Conservation (phyloP, 1,140 invertebrate genomes). For the Bemisia tabaci region DNA sequence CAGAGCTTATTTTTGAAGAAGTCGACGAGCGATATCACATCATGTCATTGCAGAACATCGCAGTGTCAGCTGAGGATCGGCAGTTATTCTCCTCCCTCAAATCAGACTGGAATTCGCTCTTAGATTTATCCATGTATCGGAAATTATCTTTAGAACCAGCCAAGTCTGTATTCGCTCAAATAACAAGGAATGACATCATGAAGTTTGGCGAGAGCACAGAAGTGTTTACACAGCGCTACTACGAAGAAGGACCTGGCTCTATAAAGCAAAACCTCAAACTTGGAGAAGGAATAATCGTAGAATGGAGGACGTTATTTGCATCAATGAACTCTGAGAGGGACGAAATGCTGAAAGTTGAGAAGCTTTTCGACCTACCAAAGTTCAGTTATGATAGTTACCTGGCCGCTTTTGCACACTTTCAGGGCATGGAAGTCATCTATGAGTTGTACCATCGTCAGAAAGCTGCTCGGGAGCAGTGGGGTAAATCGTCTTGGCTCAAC, state of each 20-base stretch:
- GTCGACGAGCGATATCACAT: conserved; percentile 47
- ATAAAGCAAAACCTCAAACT: conserved; percentile 59
- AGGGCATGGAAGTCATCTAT: conserved; percentile 56
- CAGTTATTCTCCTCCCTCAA: conserved; percentile 18
- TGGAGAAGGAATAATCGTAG: conserved; percentile 33
- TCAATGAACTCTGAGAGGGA: conserved; percentile 48
- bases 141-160: conserved; percentile 46
- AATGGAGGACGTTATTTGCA: conserved; percentile 50
- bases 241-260: conserved; percentile 56
- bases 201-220: conserved; percentile 49
- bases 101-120: conserved; percentile 4
- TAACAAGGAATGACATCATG: conserved; percentile 54
- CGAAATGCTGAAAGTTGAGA: conserved; percentile 62
- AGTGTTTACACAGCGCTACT: conserved; percentile 56
- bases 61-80: conserved; percentile 29
- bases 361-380: conserved; percentile 68
- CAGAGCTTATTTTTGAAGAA: conserved; percentile 55
- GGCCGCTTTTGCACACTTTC: conserved; percentile 53
- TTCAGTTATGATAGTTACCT: conserved; percentile 64
- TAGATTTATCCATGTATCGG: conserved; percentile 16
- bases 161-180: conserved; percentile 61
- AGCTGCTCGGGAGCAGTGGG: conserved; percentile 57
- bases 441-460: conserved; percentile 65
- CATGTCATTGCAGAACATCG: conserved; percentile 38
- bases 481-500: conserved; percentile 73